phyloP scores from a whole-genome alignment of 2,888 invertebrate species.

The Amiota mariae region DNA sequence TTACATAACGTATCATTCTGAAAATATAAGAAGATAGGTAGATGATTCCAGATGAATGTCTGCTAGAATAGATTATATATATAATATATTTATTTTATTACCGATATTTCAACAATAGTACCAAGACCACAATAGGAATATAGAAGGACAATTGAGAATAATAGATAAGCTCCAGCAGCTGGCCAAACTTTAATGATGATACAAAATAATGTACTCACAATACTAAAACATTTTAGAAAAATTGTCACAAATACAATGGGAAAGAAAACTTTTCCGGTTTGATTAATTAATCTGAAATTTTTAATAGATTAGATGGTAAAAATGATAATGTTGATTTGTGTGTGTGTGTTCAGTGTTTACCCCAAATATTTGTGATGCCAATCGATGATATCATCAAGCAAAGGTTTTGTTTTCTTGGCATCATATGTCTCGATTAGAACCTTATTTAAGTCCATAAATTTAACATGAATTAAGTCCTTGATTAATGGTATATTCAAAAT shows the following conservation, averaged over 20 bases:
- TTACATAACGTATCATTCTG: slow-evolving; percentile 51
- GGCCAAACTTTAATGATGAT: slow-evolving; percentile 58
- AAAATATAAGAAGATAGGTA: background rate
- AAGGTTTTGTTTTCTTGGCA: background rate
- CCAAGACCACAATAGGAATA: slow-evolving; percentile 62
- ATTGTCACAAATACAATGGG: slow-evolving; percentile 55
- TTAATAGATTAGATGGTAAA: background rate
- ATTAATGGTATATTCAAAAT: slow-evolving; percentile 44
- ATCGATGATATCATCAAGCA: slow-evolving; percentile 39
- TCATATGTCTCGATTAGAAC: background rate
- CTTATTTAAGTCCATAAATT: slow-evolving; percentile 45
- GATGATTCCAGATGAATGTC: background rate
- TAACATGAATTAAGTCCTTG: slow-evolving; percentile 48
- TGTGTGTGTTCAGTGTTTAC: slow-evolving; percentile 31
- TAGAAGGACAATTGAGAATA: slow-evolving; percentile 45
- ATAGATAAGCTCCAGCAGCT: slow-evolving; percentile 51
- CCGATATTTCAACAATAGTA: slow-evolving; percentile 57
- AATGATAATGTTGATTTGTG: background rate
- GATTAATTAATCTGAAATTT: slow-evolving; percentile 41
- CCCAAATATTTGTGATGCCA: slow-evolving; percentile 51
- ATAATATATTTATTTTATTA: slow-evolving; percentile 31
- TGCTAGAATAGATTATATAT: background rate
- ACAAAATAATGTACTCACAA: slow-evolving; percentile 55
- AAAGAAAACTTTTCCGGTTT: slow-evolving; percentile 47
- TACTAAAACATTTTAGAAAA: slow-evolving; percentile 41